These are phyloP conservation scores for Harmothoe impar DNA, from an alignment of 2,888 invertebrate genomes.

Conservation along the genomic window DNA sequence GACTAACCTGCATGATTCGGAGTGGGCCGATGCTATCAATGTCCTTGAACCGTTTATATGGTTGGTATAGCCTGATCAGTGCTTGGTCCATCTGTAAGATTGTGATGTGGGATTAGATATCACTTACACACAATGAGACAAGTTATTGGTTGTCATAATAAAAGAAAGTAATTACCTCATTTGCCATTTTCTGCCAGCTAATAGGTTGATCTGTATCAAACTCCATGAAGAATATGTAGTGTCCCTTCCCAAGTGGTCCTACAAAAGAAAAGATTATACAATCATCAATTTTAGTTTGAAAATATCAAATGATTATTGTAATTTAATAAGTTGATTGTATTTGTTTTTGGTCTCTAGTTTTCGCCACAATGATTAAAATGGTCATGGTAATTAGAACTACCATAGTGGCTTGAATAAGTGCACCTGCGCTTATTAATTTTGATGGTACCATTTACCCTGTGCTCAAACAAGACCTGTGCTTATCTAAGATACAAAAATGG, in stretches of 20 bases:
- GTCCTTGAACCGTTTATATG: neutral
- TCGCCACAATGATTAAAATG: neutral
- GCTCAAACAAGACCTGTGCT: too few relatives aligned
- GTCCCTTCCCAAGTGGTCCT: constrained; percentile 9
- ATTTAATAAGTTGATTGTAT: neutral
- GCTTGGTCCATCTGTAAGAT: neutral
- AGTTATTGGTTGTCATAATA: neutral
- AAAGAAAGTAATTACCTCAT: neutral
- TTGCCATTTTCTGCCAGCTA: neutral
- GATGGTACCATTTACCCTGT: too few relatives aligned
- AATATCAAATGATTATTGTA: too few relatives aligned
- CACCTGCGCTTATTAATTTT: neutral
- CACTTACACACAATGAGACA: too few relatives aligned
- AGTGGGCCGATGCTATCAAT: neutral
- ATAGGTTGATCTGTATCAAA: neutral
- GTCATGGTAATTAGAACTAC: too few relatives aligned
- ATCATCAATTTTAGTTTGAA: neutral
- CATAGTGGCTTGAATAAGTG: neutral
- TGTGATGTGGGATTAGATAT: too few relatives aligned
- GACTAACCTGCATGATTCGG: neutral
- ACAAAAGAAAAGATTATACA: neutral
- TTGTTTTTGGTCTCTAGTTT: neutral
- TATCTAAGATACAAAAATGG: too few relatives aligned
- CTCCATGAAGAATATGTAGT: neutral
- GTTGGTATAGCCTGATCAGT: neutral